phyloP scores from a whole-genome alignment of 2,113 vertebrate genomes.

The Eulemur macaco region DNA sequence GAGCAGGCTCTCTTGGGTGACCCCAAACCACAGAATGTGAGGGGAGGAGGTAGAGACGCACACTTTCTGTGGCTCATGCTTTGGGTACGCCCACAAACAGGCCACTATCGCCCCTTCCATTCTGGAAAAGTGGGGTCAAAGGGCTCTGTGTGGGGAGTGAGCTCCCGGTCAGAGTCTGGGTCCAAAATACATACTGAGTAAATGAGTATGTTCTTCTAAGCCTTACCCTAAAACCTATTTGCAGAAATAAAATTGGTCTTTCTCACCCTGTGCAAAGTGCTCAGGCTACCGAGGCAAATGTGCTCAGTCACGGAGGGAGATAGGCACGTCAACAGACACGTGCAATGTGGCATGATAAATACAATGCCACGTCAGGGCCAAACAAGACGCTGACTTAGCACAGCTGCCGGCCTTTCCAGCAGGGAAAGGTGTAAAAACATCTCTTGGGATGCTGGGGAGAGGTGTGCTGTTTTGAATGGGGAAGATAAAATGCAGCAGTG shows the following conservation, averaged over 20 bases:
- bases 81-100: not conserved
- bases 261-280: not conserved
- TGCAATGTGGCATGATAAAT: not conserved
- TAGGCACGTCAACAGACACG: not conserved
- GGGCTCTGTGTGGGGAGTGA: not conserved
- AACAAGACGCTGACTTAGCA: not conserved
- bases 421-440: not conserved
- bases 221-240: not conserved
- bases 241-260: not conserved
- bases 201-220: not conserved
- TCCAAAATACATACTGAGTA: not conserved
- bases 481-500: not conserved
- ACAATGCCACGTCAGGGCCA: not conserved
- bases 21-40: not conserved
- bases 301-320: not conserved
- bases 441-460: not conserved
- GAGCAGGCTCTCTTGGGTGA: not conserved
- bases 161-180: not conserved
- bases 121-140: not conserved
- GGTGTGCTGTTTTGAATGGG: not conserved
- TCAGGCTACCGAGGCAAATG: not conserved
- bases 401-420: not conserved
- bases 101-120: not conserved
- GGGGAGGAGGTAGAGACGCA: not conserved
- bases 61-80: no score